These are phyloP conservation scores for Fukomys damarensis DNA, from an alignment of 2,113 vertebrate species.

Conservation along the genomic window DNA sequence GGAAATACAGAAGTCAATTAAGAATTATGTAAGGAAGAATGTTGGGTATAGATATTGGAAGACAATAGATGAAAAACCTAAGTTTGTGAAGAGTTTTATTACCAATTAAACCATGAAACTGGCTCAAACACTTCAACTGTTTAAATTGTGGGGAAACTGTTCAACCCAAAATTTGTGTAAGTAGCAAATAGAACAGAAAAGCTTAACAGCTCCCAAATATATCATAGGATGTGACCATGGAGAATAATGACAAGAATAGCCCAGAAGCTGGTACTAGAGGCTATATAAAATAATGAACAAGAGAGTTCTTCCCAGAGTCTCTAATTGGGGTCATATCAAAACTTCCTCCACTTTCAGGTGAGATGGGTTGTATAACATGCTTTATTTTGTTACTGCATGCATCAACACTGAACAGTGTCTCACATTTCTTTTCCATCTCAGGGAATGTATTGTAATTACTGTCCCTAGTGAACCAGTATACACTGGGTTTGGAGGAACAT, in stretches of 20 bases:
- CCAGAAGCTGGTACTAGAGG: neutral
- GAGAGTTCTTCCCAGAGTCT: neutral
- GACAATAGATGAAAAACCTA: neutral
- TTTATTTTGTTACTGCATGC: neutral
- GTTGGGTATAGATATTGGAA: conserved; percentile 9
- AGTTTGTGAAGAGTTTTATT: conserved; percentile 40
- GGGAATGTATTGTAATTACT: neutral
- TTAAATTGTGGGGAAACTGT: neutral
- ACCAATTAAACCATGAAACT: neutral
- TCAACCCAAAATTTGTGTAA: neutral
- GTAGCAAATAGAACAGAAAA: neutral
- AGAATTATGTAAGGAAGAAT: conserved; percentile 13
- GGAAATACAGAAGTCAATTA: conserved; percentile 19
- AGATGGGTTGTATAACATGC: neutral
- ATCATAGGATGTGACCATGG: neutral
- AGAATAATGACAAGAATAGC: neutral
- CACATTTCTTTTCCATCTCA: conserved; percentile 21
- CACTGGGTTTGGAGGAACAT: neutral
- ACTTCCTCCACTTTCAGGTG: neutral
- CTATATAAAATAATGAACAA: neutral
- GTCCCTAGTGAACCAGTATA: neutral
- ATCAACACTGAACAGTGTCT: neutral
- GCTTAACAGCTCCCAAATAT: neutral
- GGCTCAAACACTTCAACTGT: neutral
- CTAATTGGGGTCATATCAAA: conserved; percentile 2